Evolutionary conservation across 2,888 invertebrate species (phyloP).

Genomic region (Agriopis marginaria): DNA sequence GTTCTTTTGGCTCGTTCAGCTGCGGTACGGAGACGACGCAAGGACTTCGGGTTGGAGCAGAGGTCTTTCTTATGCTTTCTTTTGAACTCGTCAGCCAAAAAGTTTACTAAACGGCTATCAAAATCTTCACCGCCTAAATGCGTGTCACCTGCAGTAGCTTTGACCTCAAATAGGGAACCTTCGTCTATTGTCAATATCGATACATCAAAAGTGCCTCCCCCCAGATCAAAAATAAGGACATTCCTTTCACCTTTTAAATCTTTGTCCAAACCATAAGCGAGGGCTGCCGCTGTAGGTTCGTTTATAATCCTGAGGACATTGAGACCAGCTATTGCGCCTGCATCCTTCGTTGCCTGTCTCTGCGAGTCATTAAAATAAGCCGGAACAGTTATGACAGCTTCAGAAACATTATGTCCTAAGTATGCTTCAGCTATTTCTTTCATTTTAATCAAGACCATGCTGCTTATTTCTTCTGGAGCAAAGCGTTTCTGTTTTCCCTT

Average conservation of each 20-base stretch:
- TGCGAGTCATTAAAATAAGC: conserved; percentile 92
- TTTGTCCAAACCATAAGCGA: conserved; percentile 90
- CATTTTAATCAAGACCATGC: conserved; percentile 87
- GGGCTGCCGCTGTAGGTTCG: conserved; percentile 92
- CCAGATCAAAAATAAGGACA: conserved; percentile 88
- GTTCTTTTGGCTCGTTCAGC: conserved; percentile 92
- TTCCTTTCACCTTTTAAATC: conserved; percentile 88
- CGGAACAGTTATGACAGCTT: conserved; percentile 93
- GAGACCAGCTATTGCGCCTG: conserved; percentile 90
- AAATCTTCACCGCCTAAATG: conserved; percentile 93
- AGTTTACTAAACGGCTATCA: conserved; percentile 88
- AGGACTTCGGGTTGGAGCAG: conserved; percentile 87
- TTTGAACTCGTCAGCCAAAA: conserved; percentile 90
- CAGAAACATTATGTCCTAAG: conserved; percentile 87
- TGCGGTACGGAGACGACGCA: conserved; percentile 90
- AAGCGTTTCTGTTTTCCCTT: conserved; percentile 88
- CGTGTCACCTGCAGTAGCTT: conserved; percentile 94
- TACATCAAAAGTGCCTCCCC: conserved; percentile 92
- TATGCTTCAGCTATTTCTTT: conserved; percentile 90
- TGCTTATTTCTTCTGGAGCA: conserved; percentile 90
- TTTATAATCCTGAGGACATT: conserved; percentile 94
- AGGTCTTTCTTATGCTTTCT: conserved; percentile 90
- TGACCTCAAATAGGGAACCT: conserved; percentile 91
- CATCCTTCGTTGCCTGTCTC: conserved; percentile 93
- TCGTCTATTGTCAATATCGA: conserved; percentile 94